Conservation (phyloP, 2,113 vertebrate genomes). For the Ranitomeya imitator region DNA sequence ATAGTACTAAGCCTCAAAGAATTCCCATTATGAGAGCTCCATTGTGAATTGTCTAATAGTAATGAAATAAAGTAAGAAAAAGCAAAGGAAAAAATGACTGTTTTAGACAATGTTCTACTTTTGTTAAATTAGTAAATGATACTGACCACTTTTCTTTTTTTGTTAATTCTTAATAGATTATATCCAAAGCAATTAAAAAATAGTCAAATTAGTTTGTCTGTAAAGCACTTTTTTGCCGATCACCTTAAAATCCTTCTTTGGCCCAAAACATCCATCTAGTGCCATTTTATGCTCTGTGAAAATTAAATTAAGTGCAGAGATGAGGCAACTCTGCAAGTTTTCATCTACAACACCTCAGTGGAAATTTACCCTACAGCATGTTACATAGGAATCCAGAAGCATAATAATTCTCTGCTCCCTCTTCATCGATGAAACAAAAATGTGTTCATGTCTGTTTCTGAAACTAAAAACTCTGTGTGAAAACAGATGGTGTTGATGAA, state of each 20-base stretch:
- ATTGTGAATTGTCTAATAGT: no score
- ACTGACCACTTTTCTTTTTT: no score
- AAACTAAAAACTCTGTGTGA: conserved; percentile 11
- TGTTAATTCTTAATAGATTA: no score
- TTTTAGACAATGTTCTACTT: no score
- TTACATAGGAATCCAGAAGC: conserved; percentile 8
- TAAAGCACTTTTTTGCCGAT: not conserved
- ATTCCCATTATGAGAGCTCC: no score
- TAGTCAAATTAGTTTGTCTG: not conserved
- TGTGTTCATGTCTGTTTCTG: conserved; percentile 9
- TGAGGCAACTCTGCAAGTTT: not conserved
- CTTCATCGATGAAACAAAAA: conserved; percentile 23
- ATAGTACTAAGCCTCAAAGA: no score
- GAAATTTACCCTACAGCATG: conserved; percentile 29
- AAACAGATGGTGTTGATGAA: conserved; percentile 45
- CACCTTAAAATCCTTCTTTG: not conserved
- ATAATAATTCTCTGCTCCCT: conserved; percentile 8
- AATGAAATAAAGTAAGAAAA: no score
- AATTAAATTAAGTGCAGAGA: not conserved
- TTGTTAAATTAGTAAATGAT: no score
- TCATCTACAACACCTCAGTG: not conserved
- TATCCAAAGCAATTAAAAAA: not conserved
- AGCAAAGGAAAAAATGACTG: no score
- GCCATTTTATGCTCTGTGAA: not conserved
- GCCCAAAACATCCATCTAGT: not conserved